These are phyloP conservation scores for Crossocerus cetratus DNA, from an alignment of 2,888 invertebrate genomes.

Conservation along the genomic window DNA sequence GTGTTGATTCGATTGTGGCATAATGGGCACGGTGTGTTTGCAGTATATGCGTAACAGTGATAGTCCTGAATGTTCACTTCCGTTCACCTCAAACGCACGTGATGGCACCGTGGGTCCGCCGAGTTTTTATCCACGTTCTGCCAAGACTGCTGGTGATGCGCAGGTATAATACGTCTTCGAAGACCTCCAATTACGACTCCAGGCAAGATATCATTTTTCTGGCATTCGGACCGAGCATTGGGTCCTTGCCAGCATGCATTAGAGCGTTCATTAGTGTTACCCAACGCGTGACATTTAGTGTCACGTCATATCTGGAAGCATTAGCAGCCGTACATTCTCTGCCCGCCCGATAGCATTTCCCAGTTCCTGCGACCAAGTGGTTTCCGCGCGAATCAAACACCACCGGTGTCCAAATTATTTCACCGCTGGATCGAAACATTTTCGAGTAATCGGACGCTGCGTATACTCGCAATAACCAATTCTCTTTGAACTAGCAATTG, in stretches of 20 bases:
- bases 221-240: slow-evolving; percentile 46
- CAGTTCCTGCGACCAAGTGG: no score
- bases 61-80: slow-evolving; percentile 98
- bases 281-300: slow-evolving; percentile 46
- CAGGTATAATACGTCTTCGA: slow-evolving; percentile 77
- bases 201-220: slow-evolving; percentile 59
- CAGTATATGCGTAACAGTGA: slow-evolving; percentile 96
- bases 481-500: no score
- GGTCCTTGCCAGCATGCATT: slow-evolving; percentile 52
- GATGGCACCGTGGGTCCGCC: slow-evolving; percentile 97
- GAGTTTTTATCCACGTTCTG: slow-evolving; percentile 97
- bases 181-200: slow-evolving; percentile 59
- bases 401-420: no score
- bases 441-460: no score
- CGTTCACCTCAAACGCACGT: slow-evolving; percentile 98
- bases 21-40: slow-evolving; percentile 51
- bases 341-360: no score
- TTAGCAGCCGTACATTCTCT: slow-evolving; percentile 29
- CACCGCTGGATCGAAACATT: no score
- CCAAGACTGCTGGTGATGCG: slow-evolving; percentile 96
- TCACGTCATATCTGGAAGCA: slow-evolving; percentile 49
- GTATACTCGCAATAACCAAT: no score
- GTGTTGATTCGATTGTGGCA: background rate
- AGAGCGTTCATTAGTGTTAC: slow-evolving; percentile 52
- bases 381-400: no score